These are phyloP conservation scores for Panthera tigris DNA, from an alignment of 2,113 vertebrate species.

Conservation along the genomic window DNA sequence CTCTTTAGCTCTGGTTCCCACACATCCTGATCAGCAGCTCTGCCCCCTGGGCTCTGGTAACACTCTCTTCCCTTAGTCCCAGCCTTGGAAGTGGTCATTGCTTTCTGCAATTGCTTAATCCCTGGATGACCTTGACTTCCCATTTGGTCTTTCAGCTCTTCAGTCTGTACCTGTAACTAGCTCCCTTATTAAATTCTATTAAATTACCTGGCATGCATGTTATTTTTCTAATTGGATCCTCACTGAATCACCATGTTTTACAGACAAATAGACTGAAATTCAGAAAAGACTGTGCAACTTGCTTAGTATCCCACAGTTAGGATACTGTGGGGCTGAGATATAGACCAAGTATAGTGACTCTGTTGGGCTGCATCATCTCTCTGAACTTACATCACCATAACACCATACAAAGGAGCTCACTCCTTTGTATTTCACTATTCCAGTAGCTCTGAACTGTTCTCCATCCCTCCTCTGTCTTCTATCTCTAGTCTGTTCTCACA, in stretches of 20 bases:
- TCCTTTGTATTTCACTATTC: neutral
- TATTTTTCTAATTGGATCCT: slow-evolving; percentile 3
- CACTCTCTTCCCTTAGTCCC: neutral
- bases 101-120: neutral
- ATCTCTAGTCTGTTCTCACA: neutral
- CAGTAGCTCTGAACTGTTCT: neutral
- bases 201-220: neutral
- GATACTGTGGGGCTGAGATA: neutral
- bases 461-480: neutral
- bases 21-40: neutral
- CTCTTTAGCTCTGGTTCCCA: neutral
- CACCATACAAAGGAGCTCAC: neutral
- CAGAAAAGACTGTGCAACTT: neutral
- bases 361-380: neutral
- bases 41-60: neutral
- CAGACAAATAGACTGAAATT: neutral
- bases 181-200: neutral
- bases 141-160: neutral
- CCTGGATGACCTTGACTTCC: neutral
- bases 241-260: neutral
- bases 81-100: neutral
- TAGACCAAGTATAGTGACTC: neutral
- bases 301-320: neutral
- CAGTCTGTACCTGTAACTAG: neutral
- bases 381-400: neutral